Percentiles rank a stretch among this genome's conserved stretches.
These are phyloP conservation scores for Strigops habroptila DNA, from an alignment of 2,113 vertebrate species.

Conservation along the genomic window DNA sequence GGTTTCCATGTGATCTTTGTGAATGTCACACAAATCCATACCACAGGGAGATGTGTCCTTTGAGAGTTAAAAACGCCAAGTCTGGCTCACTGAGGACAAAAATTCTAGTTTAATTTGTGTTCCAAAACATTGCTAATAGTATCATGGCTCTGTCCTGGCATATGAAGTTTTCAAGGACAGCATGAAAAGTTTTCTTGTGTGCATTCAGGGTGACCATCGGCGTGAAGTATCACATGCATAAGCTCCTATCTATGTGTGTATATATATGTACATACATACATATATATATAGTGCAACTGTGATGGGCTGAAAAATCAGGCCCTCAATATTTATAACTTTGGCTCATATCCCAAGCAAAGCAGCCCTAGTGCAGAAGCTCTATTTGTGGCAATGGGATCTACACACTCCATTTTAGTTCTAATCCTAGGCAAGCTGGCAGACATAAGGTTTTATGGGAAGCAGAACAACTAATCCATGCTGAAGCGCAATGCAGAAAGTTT, in stretches of 20 bases:
- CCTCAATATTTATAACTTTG: slow-evolving; percentile 66
- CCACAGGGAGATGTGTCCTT: not conserved
- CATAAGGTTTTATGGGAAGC: slow-evolving; percentile 62
- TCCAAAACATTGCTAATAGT: not conserved
- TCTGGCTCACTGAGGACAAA: not conserved
- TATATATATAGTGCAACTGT: not conserved
- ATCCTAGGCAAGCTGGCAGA: slow-evolving; percentile 65
- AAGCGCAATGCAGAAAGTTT: slow-evolving; percentile 36
- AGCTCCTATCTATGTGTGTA: not conserved
- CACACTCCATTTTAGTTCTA: slow-evolving; percentile 55
- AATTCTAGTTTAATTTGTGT: not conserved
- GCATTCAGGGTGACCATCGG: not conserved
- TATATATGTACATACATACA: not conserved
- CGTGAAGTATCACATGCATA: not conserved
- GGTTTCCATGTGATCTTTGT: not conserved
- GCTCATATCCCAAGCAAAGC: slow-evolving; percentile 48
- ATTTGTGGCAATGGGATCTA: slow-evolving; percentile 60
- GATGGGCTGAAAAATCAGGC: slow-evolving; percentile 35
- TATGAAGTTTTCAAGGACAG: not conserved
- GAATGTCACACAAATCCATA: not conserved
- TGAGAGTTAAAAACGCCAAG: not conserved
- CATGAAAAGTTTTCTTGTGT: not conserved
- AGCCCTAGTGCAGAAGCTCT: slow-evolving; percentile 46
- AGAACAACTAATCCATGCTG: slow-evolving; percentile 65
- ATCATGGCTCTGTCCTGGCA: not conserved